Base-by-base conservation (phyloP, 2,113 vertebrate genomes). In the Podarcis muralis region DNA sequence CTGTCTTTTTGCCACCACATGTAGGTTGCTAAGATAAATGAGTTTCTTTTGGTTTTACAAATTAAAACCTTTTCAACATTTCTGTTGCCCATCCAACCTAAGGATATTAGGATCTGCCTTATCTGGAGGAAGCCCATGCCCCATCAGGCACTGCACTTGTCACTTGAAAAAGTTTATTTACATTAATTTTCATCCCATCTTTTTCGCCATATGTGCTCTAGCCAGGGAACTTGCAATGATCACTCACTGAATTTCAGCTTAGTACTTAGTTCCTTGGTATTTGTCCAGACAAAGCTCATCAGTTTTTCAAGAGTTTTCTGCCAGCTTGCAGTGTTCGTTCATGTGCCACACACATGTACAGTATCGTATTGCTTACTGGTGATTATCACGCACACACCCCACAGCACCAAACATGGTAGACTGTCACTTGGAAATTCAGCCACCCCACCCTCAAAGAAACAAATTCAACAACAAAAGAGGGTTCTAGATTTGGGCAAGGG, bases 11-110 rank as follows among this genome's bases (percentile, higher is more conserved):
- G 9, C 65, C 65, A 69, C 35, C 66, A 69, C 27, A n/a, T 69
- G 65, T 83, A 69, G 65, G 37, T 69, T 83, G 68, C 37, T 43
- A 71, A 69, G 37, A 69, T 83, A 83, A 83, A 83, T 83, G 81
- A 71, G 25, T 83, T 69, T 83, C 5, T 2, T 82, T 82, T 82
- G 65, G 65, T 83, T 83, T 83, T 71, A 71, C 66, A 83, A 69
- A 83, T 83, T 83, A 40, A 66, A 82, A 82, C 22, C 13, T 83
- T 69, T 69, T 66, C 65, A 83, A 43, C 35, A 83, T 69, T 69
- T 40, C 15, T 69, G 6, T 83, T 83, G n/a, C 27, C 65, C 37
- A 69, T 18, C 30, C 25, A 15, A 40, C 37, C 12, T 13, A 83
- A 69, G 40, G 27, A 66, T 69, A 69, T 83, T n/a, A 83, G 40